These are phyloP conservation scores for Narcine bancroftii DNA, from an alignment of 2,113 vertebrate species.

Conservation along the genomic window DNA sequence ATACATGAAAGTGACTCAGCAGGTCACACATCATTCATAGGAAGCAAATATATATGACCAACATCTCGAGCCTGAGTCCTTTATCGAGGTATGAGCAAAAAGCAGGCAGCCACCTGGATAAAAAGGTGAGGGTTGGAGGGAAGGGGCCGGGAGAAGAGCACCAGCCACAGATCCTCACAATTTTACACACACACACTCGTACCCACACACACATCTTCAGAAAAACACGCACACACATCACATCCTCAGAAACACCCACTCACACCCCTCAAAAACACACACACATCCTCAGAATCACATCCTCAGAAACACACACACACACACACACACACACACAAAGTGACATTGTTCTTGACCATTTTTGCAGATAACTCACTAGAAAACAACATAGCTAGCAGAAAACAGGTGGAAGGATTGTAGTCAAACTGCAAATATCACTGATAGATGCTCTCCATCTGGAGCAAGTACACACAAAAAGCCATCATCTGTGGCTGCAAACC, in stretches of 20 bases:
- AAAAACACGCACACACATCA: not conserved
- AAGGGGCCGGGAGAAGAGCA: not conserved
- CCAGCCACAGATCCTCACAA: not conserved
- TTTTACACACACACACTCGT: not conserved
- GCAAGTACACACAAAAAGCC: not conserved
- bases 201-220: not conserved
- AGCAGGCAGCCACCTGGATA: no score
- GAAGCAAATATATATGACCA: no score
- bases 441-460: not conserved
- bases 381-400: not conserved
- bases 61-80: no score
- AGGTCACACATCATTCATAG: no score
- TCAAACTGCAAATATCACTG: not conserved
- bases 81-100: no score
- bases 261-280: not conserved
- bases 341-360: not conserved
- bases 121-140: no score
- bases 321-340: not conserved
- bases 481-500: not conserved
- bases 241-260: not conserved
- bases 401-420: not conserved
- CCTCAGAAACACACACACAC: not conserved
- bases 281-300: not conserved
- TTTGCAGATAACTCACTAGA: not conserved
- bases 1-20: no score